Conservation (phyloP, 2,113 vertebrate species). For the Psittacara wagleri region DNA sequence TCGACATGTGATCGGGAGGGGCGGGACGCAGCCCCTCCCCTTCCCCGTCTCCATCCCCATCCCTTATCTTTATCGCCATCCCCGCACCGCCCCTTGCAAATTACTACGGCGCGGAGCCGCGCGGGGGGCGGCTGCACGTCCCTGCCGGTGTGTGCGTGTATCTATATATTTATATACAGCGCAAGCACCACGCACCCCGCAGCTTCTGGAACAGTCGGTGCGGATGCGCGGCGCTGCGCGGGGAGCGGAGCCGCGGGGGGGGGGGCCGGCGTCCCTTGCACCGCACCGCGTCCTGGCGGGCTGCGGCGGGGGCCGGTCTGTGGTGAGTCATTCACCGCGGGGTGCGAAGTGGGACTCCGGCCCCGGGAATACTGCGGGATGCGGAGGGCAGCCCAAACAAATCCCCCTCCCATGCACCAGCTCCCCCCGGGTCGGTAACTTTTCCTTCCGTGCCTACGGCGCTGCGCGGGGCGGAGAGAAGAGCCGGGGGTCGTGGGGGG, state of each 20-base stretch:
- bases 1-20: slow-evolving; percentile 78
- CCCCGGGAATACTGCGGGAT: background rate
- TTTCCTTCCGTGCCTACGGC: background rate
- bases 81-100: slow-evolving; percentile 40
- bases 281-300: background rate
- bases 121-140: background rate
- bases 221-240: background rate
- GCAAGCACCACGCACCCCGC: background rate
- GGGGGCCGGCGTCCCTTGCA: background rate
- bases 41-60: background rate
- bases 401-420: background rate
- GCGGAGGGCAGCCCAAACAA: background rate
- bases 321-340: background rate
- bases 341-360: background rate
- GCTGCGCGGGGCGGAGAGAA: background rate
- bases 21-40: background rate
- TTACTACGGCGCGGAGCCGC: slow-evolving; percentile 44
- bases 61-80: background rate
- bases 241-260: background rate
- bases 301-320: background rate
- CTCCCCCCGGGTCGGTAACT: background rate
- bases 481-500: background rate
- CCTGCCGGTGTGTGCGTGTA: fast-evolving
- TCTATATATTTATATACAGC: background rate
- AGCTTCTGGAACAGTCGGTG: background rate